Base-by-base conservation (phyloP, 2,113 vertebrate species). In the Mastomys natalensis region DNA sequence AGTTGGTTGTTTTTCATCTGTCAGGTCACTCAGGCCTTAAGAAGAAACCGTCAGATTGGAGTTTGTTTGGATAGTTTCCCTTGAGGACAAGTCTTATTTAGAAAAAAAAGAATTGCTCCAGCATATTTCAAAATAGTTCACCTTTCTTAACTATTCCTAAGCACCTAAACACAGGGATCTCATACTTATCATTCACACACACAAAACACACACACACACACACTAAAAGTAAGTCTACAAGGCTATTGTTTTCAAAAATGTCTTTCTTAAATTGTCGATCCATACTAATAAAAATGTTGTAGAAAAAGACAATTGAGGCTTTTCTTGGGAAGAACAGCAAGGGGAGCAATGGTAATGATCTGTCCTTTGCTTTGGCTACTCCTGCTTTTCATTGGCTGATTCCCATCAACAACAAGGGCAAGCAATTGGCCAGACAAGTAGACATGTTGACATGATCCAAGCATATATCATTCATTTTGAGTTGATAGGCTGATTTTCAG, bases 401-500 rank as follows among this genome's bases (percentile, higher is more conserved):
- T 17, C 60, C 37, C 2, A 21, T 80, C 48, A 89, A 86, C 24
- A 34, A n/a, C 53, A 78, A 58, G n/a, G 87, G 51, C 81, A 13
- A 7, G 62, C 72, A 76, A 10, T 40, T 53, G 29, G 24, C 60
- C 53, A 78, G 87, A 72, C 1, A 93, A 95, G 91, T 64, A 24
- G n/a, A 93, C 62, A 15, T 15, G 37, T 26, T 53, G 48, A 95
- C 37, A 76, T 19, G 48, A 74, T 22, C 31, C 22, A 87, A 78
- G 68, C 12, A 45, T 29, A 1, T n/a, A 60, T 70, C 66, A 86
- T 78, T 95, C 43, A 58, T 81, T 64, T 60, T 92, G 53, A 87
- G 17, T 58, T 93, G 87, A 60, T 62, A 64, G 48, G n/a, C 68
- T 94, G 40, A 68, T 86, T 93, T 89, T 58, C 45, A 78, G 40